Base-by-base conservation (phyloP, 1,140 invertebrate species). In the Leptopilina clavipes region DNA sequence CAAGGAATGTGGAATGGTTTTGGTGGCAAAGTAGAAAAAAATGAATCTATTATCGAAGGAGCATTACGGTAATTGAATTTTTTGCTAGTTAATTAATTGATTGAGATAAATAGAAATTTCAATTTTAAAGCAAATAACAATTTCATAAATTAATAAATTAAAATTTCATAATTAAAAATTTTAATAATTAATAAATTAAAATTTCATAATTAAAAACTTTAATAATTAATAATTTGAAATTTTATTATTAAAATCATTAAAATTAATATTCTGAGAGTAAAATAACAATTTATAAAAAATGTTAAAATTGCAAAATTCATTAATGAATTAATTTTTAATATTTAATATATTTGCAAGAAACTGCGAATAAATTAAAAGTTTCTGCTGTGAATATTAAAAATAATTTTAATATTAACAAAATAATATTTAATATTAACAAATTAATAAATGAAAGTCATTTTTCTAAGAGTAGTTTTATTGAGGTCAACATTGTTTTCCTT, bases 1-100 rank as follows among this genome's bases (percentile, higher is more conserved):
- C 74, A 88, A 65, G 93, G 93, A 70, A 92, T 93, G 81, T 96
- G 95, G 95, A 95, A 96, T 90, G 95, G 95, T 72, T 96, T 95
- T 91, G 95, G 95, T n/a, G 95, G 95, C 9, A 96, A 96, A 92
- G 91, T 95, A 7, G 93, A 95, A 84, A 78, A 86, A 10, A 92
- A 92, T 52, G 95, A 96, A 91, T 91, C 91, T 5, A 92, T 95
- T 43, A 40, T 91, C 14, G 90, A 94, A 72, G 94, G 91, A 54
- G 94, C 94, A 6, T 87, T 89, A 31, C 91, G 94, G 86, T 92
- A 79, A 12, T 71, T 70, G 7, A 14, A 52, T 43, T 65, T 19
- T 43, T 72, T 19, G 0, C 9, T 17, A 12, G 71, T 71, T 19
- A 56, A 17, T 52, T 31, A 31, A 31, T 31, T 31, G 5, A 31